Evolutionary conservation across 2,113 vertebrate genomes (phyloP), one percentile per base, ranked within the genome.

Genomic region (Varanus salvator): DNA sequence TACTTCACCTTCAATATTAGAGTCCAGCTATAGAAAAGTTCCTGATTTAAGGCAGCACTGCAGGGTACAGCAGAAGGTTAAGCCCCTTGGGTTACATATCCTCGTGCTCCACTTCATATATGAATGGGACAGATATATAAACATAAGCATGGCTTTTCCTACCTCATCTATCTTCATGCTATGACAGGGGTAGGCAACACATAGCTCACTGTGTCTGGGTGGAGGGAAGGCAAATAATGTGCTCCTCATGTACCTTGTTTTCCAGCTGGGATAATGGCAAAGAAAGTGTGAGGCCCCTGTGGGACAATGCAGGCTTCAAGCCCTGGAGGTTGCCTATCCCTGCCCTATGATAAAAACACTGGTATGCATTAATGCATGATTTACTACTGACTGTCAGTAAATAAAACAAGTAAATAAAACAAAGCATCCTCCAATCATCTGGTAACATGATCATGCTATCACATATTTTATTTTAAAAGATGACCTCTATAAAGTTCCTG

Each of bases 371-470:
- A 60, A n/a, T 44, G 8, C 48, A 57, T 71, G 50, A 54, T 71
- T 88, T 83, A 15, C 23, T 14, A 38, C 25, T 34, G 8, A 75
- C 27, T n/a, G 80, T 1, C 54, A 83, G 75, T 50, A 44, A 54
- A 87, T 64, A 86, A 90, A 85, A 80, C 52, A 90, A 83, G 75
- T 50, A 44, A 54, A 87, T 64, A 86, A 90, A 85, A 80, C 52
- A 90, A 83, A 77, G 48, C 54, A 44, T 84, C 48, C 19, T 68
- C 80, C 44, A 48, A 83, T 87, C 80, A 77, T 86, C 48, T 54
- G n/a, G 75, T 6, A 69, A 57, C 29, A 86, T 86, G 75, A 86
- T 80, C 38, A 87, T 44, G 57, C 50, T 75, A 54, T 60, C 83
- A 57, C 14, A 81, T 64, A 27, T 66, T 68, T 69, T 52, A 17